Percentiles rank a stretch among this genome's conserved stretches.
phyloP scores from a whole-genome alignment of 2,113 vertebrate genomes.

The Sapajus apella region DNA sequence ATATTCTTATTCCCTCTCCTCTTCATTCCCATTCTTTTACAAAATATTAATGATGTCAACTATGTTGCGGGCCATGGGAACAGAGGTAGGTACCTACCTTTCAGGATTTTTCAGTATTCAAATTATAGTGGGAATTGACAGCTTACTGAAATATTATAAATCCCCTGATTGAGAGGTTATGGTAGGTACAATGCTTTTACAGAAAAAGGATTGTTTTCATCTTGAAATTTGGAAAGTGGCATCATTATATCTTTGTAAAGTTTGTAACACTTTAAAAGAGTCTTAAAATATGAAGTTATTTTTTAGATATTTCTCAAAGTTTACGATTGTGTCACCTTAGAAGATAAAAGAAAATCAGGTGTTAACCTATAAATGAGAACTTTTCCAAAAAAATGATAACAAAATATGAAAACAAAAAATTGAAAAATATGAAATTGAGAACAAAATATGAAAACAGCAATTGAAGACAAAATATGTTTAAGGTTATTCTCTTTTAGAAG shows the following conservation, averaged over 20 bases:
- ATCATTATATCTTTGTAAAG: neutral
- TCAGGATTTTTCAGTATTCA: neutral
- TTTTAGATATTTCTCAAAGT: neutral
- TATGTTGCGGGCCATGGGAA: neutral
- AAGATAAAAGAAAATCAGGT: neutral
- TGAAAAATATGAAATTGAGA: no score
- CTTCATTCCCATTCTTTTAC: neutral
- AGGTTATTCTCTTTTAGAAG: neutral
- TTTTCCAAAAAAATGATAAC: neutral
- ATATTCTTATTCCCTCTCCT: neutral
- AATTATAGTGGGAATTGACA: neutral
- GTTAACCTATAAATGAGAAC: neutral
- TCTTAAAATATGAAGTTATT: neutral
- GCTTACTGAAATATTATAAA: neutral
- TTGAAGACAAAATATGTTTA: neutral
- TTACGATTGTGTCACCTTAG: neutral
- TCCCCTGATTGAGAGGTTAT: neutral
- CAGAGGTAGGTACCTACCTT: neutral
- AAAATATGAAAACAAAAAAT: no score
- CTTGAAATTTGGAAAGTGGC: neutral
- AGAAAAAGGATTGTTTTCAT: neutral
- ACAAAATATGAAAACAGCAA: no score
- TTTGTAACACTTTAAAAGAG: neutral
- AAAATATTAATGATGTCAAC: neutral
- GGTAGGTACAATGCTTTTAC: neutral